Base-by-base conservation (phyloP, 1,140 invertebrate genomes). In the Drosophila triauraria region DNA sequence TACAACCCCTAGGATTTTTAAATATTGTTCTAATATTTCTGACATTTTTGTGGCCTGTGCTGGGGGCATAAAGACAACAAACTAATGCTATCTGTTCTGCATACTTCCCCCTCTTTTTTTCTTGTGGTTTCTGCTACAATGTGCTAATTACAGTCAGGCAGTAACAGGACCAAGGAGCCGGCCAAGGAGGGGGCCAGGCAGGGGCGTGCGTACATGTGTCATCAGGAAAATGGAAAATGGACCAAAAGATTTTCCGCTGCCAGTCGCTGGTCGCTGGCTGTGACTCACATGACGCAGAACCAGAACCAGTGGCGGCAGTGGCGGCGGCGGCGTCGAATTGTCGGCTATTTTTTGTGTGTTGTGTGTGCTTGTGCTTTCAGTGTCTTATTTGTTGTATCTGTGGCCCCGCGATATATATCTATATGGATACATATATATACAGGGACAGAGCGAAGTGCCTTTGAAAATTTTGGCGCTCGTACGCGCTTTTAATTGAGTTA, bases 281-380 rank as follows among this genome's bases (percentile, higher is more conserved):
- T 88, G 85, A 88, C 85, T 88, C 85, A 88, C 85, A 88, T 88
- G 85, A 90, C 85, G 85, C 85, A 88, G 85, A 88, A 85, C 71
- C 64, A 58, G 56, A 75, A 61, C 54, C 68, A n/a, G 48, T 25
- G 15, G 40, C 15, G 67, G 32, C 77, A 70, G 84, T 85, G 85
- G 20, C 20, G 38, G 40, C 79, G 67, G 32, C 77, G 75, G 84
- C 84, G 85, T 80, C 84, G 69, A 47, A 69, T 78, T 87, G 84
- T 82, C 85, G 81, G 74, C 68, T 64, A 61, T 56, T 65, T 79
- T 62, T 80, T 76, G 65, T 74, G 51, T 53, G 51, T 23, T 32
- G 10, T 8, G n/a, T 32, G 48, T 50, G n/a, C 3, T n/a, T 35
- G 30, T 32, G 30, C 32, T 35, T 35, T 35, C 9, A 3, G 48